These are phyloP conservation scores for Caenorhabditis brenneri DNA, from an alignment of 1,140 invertebrate genomes.

Conservation along the genomic window DNA sequence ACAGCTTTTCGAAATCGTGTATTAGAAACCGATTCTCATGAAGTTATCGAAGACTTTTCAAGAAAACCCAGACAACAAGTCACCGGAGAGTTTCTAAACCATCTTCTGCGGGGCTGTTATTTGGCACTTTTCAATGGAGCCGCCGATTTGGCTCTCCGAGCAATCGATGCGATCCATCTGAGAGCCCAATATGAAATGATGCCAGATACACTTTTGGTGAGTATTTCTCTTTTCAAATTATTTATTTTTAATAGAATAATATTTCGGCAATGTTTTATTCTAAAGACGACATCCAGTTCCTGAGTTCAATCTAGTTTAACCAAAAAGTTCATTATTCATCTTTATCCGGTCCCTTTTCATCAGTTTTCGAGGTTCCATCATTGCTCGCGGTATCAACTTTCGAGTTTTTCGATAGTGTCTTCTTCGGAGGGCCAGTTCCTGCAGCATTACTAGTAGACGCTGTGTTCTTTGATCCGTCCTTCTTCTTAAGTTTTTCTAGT, in stretches of 20 bases:
- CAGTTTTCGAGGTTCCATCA: not conserved
- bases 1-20: constrained; percentile 58
- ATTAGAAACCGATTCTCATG: constrained; percentile 54
- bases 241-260: not conserved
- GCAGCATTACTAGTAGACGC: no score
- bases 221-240: no score
- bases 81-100: constrained; percentile 61
- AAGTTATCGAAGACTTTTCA: constrained; percentile 46
- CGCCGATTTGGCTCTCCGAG: constrained; percentile 63
- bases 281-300: no score
- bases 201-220: constrained; percentile 66
- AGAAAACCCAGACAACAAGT: constrained; percentile 59
- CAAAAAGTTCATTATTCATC: no score
- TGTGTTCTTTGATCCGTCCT: not conserved
- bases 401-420: not conserved
- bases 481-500: not conserved
- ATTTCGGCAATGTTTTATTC: not conserved
- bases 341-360: not conserved
- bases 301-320: no score
- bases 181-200: constrained; percentile 66
- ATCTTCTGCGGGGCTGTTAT: constrained; percentile 65
- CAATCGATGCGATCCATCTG: constrained; percentile 69
- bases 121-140: constrained; percentile 67
- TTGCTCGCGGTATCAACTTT: not conserved
- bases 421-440: no score